Evolutionary conservation across 2,888 invertebrate genomes (phyloP).

Genomic region (Mycalesis mineus): DNA sequence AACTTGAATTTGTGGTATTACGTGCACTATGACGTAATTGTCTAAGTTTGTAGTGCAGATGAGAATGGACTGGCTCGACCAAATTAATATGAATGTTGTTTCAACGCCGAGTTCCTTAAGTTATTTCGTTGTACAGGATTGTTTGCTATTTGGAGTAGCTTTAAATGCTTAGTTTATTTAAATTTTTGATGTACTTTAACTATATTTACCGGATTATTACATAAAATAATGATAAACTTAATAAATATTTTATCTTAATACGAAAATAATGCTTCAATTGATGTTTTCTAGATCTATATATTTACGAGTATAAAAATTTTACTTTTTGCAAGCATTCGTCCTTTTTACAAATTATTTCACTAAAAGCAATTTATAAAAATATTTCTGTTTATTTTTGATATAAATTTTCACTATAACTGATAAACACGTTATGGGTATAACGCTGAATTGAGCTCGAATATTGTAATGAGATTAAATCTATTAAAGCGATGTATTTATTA

Average conservation of each 20-base stretch:
- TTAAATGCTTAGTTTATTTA: background rate
- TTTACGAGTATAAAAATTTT: too few species aligned
- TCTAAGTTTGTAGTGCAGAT: slow-evolving; percentile 37
- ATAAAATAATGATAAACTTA: too few species aligned
- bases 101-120: slow-evolving; percentile 23
- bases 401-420: too few species aligned
- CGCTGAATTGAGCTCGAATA: too few species aligned
- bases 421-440: too few species aligned
- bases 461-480: background rate
- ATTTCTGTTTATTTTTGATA: too few species aligned
- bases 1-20: slow-evolving; percentile 64
- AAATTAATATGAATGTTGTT: slow-evolving; percentile 33
- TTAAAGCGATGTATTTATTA: background rate
- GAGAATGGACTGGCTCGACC: slow-evolving; percentile 32
- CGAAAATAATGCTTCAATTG: too few species aligned
- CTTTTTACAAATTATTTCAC: too few species aligned
- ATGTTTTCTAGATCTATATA: too few species aligned
- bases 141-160: slow-evolving; percentile 10
- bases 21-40: slow-evolving; percentile 42
- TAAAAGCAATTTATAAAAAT: too few species aligned
- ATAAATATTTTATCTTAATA: too few species aligned
- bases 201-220: background rate
- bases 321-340: too few species aligned
- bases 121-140: slow-evolving; percentile 15
- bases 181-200: background rate